These are phyloP conservation scores for Puntigrus tetrazona DNA, from an alignment of 2,113 vertebrate genomes.

Conservation along the genomic window DNA sequence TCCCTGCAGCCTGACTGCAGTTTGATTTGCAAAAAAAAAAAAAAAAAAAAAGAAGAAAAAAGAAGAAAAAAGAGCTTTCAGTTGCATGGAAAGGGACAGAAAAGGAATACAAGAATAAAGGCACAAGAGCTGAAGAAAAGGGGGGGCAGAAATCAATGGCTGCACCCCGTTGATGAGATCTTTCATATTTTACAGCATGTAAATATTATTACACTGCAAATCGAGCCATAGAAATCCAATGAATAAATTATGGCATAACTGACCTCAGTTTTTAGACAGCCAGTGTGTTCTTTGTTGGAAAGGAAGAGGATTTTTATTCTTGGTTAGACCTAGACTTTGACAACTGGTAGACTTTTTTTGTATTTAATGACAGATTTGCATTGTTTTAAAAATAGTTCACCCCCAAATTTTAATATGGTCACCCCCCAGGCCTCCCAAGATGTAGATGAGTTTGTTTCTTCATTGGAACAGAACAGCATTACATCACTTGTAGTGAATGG, in stretches of 20 bases:
- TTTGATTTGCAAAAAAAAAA: too few species aligned
- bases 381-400: not conserved
- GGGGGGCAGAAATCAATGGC: not conserved
- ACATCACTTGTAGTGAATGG: not conserved
- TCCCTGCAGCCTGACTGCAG: not conserved
- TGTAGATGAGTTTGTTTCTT: not conserved
- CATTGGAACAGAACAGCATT: not conserved
- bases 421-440: not conserved
- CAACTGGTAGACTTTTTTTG: not conserved
- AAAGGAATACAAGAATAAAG: not conserved
- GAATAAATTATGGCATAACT: not conserved
- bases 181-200: slow-evolving; percentile 7
- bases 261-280: not conserved
- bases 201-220: not conserved
- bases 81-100: not conserved
- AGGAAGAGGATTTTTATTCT: not conserved
- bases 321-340: too few species aligned
- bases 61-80: not conserved
- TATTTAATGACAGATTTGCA: not conserved
- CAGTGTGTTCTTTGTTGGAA: not conserved
- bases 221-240: not conserved
- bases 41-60: too few species aligned
- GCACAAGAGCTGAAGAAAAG: not conserved
- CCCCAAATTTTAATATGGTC: not conserved
- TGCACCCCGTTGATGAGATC: not conserved